Conservation (phyloP, 2,797 vertebrate genomes). For the Decapterus maruadsi region DNA sequence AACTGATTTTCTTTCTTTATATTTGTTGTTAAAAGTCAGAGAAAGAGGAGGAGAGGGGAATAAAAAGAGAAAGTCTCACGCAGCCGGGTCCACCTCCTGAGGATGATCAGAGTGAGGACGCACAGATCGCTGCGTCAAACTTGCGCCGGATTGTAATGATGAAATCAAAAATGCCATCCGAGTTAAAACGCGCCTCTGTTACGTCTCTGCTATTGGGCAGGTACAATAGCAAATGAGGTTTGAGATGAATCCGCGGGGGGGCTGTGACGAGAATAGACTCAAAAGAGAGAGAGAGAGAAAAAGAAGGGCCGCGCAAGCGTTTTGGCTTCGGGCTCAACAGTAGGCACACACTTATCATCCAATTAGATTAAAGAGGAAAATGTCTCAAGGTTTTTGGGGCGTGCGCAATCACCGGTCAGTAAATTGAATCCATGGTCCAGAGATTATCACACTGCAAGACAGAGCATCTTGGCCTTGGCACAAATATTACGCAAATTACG, state of each 20-base stretch:
- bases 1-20: background rate
- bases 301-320: conserved; percentile 82
- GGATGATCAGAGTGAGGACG: conserved; percentile 44
- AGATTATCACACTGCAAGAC: conserved; percentile 44
- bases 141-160: conserved; percentile 88
- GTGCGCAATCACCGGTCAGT: conserved; percentile 70
- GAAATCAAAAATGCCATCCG: conserved; percentile 90
- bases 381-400: conserved; percentile 51
- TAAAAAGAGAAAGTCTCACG: conserved; percentile 21
- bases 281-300: conserved; percentile 48
- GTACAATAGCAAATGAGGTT: conserved; percentile 91
- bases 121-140: conserved; percentile 84
- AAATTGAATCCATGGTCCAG: conserved; percentile 66
- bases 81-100: conserved; percentile 37
- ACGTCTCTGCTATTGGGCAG: conserved; percentile 89
- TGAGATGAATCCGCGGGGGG: conserved; percentile 80
- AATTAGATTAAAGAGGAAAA: conserved; percentile 87
- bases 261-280: conserved; percentile 70
- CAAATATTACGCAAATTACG: conserved; percentile 38
- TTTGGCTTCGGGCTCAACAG: conserved; percentile 83
- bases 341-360: conserved; percentile 89
- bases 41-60: background rate
- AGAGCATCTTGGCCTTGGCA: conserved; percentile 10
- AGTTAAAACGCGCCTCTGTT: conserved; percentile 86
- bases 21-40: conserved; percentile 1